Conservation (phyloP, 2,797 vertebrate species). For the Lacerta bilineata region DNA sequence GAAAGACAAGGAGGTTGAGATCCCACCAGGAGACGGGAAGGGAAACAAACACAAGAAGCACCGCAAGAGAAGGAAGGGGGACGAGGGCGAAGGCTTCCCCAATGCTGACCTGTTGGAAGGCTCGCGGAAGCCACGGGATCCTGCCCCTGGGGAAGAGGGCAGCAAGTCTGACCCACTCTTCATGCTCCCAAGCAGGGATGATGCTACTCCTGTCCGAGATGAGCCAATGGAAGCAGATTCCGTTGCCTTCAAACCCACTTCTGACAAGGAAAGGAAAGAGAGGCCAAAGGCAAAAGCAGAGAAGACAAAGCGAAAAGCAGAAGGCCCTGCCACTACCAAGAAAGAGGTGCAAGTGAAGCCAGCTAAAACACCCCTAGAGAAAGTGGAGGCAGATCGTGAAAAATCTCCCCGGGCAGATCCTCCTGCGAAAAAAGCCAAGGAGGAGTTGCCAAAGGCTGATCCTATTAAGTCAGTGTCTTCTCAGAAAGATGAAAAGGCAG, state of each 20-base stretch:
- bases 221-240: conserved; percentile 94
- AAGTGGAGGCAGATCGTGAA: conserved; percentile 80
- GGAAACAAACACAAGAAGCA: conserved; percentile 91
- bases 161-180: conserved; percentile 82
- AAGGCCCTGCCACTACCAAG: conserved; percentile 75
- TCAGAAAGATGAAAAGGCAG: conserved; percentile 83
- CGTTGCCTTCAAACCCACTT: conserved; percentile 81
- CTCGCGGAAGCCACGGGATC: conserved; percentile 78
- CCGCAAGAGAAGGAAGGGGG: conserved; percentile 82
- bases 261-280: conserved; percentile 88
- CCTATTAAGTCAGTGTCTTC: conserved; percentile 76
- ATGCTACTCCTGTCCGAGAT: conserved; percentile 96
- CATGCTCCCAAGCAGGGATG: conserved; percentile 87
- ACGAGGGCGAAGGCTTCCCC: conserved; percentile 77
- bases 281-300: conserved; percentile 82
- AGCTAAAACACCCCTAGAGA: conserved; percentile 77
- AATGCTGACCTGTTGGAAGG: conserved; percentile 81
- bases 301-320: conserved; percentile 86
- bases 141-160: conserved; percentile 75
- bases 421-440: conserved; percentile 84
- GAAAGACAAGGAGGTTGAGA: conserved; percentile 85
- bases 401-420: conserved; percentile 82
- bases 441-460: conserved; percentile 84
- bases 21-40: conserved; percentile 83
- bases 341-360: conserved; percentile 79